These are phyloP conservation scores for Epinephelus malabaricus DNA, from an alignment of 2,797 vertebrate species.

Conservation along the genomic window DNA sequence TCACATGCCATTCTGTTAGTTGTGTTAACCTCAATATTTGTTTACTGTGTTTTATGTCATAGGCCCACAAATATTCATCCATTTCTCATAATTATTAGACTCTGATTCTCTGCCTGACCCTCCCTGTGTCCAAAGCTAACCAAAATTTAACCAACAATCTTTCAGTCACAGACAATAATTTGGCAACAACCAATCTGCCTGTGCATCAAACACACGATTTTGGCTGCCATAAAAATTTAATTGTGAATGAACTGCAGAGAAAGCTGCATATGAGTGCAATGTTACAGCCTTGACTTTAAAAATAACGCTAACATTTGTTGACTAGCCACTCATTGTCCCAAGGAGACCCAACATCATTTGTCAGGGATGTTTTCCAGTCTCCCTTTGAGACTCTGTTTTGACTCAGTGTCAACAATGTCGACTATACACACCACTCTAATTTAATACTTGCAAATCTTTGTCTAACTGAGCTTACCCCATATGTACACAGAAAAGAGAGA, in stretches of 20 bases:
- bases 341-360: not conserved
- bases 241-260: not conserved
- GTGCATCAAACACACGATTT: not conserved
- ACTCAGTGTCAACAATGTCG: not conserved
- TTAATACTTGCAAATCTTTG: constrained; percentile 6
- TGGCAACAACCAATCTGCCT: not conserved
- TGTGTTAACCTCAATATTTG: too few species aligned
- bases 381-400: constrained; percentile 14
- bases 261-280: not conserved
- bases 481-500: not conserved
- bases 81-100: too few species aligned
- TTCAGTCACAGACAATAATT: not conserved
- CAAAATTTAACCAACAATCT: not conserved
- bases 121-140: not conserved
- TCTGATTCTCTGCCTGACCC: too few species aligned
- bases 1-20: too few species aligned
- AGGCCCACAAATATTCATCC: too few species aligned
- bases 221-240: not conserved
- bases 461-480: not conserved
- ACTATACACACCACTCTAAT: not conserved
- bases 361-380: constrained; percentile 19
- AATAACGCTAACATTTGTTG: constrained; percentile 5
- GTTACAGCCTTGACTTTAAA: not conserved
- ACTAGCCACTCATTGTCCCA: not conserved
- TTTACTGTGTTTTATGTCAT: too few species aligned